Base-by-base conservation (phyloP, 2,888 invertebrate species). In the Melikaiella ostensackeni region DNA sequence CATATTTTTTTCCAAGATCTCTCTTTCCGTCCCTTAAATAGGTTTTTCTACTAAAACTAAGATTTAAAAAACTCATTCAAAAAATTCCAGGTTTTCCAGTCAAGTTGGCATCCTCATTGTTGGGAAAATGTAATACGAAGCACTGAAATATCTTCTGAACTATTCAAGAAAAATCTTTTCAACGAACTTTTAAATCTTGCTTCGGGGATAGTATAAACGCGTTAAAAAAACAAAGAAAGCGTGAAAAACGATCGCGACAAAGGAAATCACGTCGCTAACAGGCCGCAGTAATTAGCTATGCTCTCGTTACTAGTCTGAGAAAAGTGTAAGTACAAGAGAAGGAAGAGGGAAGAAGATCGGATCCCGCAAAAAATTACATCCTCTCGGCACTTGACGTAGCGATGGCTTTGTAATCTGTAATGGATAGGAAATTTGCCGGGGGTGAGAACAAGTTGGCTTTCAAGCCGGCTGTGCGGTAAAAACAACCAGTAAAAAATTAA, bases 401-500 rank as follows among this genome's bases (percentile, higher is more conserved):
- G 35, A 38, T 21, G 24, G 38, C 64, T 11, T 27, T 46, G 70
- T 50, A 50, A 70, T 55, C 50, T 55, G 50, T 66, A 50, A 70
- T 55, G 50, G 50, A 30, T 70, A 50, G 50, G 6, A 42, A 64
- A 64, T 38, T 50, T 33, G 8, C 50, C 27, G 30, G 50, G 50
- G 70, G 46, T 50, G 27, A 50, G 46, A 70, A 70, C 30, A 33
- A 59, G 24, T 16, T 11, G 21, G 59, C 59, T 27, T 59, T 59
- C 21, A 59, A 16, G 59, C 16, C 27, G 27, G 59, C 59, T 24
- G 27, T 16, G 59, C 16, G 11, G 11, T 24, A 59, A 27, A 59
- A 59, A 59, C 11, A 13, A 16, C 1, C 0, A 24, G 74, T 75
- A 79, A 80, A 73, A 80, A 83, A 84, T 84, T 77, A 79, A 84